Evolutionary conservation across 2,797 vertebrate species (phyloP), one percentile per base, ranked within the genome.

Genomic region (Mormyrops attenuatus): DNA sequence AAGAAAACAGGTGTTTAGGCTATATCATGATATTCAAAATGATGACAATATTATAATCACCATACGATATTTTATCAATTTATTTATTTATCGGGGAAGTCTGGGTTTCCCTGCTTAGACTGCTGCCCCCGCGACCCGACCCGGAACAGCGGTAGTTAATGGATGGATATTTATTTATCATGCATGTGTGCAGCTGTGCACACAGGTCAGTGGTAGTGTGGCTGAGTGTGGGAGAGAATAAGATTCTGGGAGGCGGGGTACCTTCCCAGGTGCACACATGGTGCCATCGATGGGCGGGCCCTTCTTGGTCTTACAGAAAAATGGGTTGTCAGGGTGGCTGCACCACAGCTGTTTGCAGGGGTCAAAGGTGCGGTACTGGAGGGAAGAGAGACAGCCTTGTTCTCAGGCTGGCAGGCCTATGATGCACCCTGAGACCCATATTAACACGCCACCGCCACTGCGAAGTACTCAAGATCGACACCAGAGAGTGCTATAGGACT

Each of bases 231-330:
- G n/a, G 9, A 22, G 57, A 17, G 22, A 20, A 8, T n/a, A 41
- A 5, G 1, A 52, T 9, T 52, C 2, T 0, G 13, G 52, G 52
- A 17, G 4, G 13, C 3, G 52, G 22, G 38, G 3, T 95, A 99
- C 98, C 97, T 99, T 99, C 88, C 97, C 98, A 47, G 97, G 95
- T 0, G 97, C 97, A 89, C 98, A 99, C 95, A 96, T 97, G 89
- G 98, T 99, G 91, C 98, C 98, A 5, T 99, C 98, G 87, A 99
- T 95, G 2, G 98, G 98, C 0, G 98, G 98, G 2, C 98, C 98
- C 95, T 99, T 99, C 96, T 99, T 99, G 90, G 98, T 99, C 94
- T 99, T 99, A 94, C 98, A 99, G 95, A 99, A 99, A 93, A 99
- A 99, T 88, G 98, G 98, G 92, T 99, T 99, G 93, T 99, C 98